Evolutionary conservation across 2,888 invertebrate genomes (phyloP), one percentile per base, ranked within the genome.

Genomic region (Caenorhabditis sp.): DNA sequence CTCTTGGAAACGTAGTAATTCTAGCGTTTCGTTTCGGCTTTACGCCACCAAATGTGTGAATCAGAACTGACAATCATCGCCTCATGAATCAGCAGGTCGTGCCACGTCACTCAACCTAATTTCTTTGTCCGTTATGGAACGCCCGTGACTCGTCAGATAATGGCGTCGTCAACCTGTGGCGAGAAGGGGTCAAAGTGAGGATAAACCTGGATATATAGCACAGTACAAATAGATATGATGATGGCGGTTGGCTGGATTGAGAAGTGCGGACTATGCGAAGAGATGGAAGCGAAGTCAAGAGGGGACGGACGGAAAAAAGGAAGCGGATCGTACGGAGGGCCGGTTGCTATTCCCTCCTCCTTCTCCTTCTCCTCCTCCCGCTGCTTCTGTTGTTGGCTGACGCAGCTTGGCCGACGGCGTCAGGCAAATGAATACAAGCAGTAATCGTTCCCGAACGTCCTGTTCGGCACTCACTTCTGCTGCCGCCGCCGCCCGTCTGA

Each of bases 401-500:
- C 61, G 58, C 56, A 58, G 65, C 58, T 53, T 22, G 40, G 22
- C 47, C 44, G n/a, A n/a, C n/a, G n/a, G n/a, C n/a, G 26, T 15
- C 24, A 18, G 40, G 13, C 24, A 28, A 53, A 26, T 13, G 32
- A 47, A 47, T 47, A 56, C 40, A 35, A 55, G 22, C 58, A 65
- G 67, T 53, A 76, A 67, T 72, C 64, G 62, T 64, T 69, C 60
- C 60, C 51, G 69, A 69, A 62, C 61, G 44, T 56, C 62, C 71
- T 53, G 71, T 62, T 62, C 69, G 28, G 37, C 40, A 18, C 51
- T 47, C 50, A 60, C 53, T 32, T 22, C 37, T 70, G 37, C 32
- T 9, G 32, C 32, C 32, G 47, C 58, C 22, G 9, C 28, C 50
- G 11, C 32, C 26, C 35, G 18, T 55, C 56, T 60, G 62, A 62